Conservation (phyloP, 2,113 vertebrate species). For the Amazona guildingii region DNA sequence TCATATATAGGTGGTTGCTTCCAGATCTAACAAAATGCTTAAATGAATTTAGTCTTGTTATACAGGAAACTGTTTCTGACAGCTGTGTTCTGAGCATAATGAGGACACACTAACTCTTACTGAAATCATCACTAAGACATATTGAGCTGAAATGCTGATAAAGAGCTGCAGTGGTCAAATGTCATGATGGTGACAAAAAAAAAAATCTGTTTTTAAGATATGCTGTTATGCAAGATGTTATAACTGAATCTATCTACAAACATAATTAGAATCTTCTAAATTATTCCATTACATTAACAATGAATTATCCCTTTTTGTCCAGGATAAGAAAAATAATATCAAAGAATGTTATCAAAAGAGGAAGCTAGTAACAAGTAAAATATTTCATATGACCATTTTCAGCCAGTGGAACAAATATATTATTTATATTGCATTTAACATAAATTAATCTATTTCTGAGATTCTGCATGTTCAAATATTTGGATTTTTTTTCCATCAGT, state of each 20-base stretch:
- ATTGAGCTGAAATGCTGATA: constrained; percentile 10
- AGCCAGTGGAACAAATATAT: neutral
- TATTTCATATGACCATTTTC: neutral
- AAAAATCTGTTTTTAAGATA: constrained; percentile 21
- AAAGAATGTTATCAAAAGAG: neutral
- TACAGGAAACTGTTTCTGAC: neutral
- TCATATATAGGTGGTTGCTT: neutral
- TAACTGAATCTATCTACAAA: neutral
- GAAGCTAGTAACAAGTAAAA: neutral
- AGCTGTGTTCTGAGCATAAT: constrained; percentile 17
- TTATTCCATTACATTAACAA: neutral
- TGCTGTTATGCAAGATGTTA: neutral
- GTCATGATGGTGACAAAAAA: neutral
- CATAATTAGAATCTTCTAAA: neutral
- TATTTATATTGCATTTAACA: neutral
- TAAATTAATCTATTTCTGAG: neutral
- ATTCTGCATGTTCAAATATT: neutral
- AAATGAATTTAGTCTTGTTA: neutral
- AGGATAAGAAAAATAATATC: neutral
- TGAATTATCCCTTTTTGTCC: neutral
- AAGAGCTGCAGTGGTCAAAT: constrained; percentile 2
- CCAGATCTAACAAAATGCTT: neutral
- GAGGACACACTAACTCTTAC: constrained; percentile 18
- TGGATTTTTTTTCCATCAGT: neutral
- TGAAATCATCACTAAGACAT: constrained; percentile 9